Conservation (phyloP, 2,113 vertebrate genomes). For the Microcebus jonahi region DNA sequence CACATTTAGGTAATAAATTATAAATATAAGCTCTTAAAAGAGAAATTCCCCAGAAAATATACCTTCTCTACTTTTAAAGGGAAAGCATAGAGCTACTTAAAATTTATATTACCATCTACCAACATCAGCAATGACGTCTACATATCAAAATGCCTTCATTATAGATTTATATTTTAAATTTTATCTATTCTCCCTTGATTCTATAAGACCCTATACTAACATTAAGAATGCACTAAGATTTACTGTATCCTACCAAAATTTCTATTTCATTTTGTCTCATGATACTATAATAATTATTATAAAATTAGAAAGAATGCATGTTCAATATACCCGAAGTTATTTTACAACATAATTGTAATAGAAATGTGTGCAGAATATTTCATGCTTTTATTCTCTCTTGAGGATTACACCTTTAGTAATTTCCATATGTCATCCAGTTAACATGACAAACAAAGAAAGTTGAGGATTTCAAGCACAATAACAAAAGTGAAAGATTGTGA, state of each 20-base stretch:
- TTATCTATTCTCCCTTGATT: not conserved
- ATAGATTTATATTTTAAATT: not conserved
- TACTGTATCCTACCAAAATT: constrained; percentile 24
- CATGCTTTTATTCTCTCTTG: constrained; percentile 56
- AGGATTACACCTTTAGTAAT: constrained; percentile 72
- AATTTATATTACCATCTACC: not conserved
- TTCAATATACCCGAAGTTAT: not conserved
- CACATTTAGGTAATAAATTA: not conserved
- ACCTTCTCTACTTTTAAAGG: not conserved
- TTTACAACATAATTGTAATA: constrained; percentile 20
- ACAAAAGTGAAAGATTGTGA: constrained; percentile 76
- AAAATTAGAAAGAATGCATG: constrained; percentile 28
- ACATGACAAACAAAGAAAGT: constrained; percentile 68
- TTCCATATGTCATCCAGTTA: constrained; percentile 69
- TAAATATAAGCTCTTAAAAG: not conserved
- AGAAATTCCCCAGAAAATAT: not conserved
- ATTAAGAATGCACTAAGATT: not conserved
- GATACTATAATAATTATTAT: constrained; percentile 47
- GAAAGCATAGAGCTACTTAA: not conserved
- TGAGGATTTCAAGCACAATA: constrained; percentile 58
- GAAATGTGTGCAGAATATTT: constrained; percentile 56
- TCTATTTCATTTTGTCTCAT: not conserved
- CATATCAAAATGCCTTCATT: not conserved
- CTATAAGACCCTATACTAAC: not conserved
- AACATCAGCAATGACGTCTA: not conserved